phyloP scores from a whole-genome alignment of 1,140 invertebrate genomes.

The Magallana gigas region DNA sequence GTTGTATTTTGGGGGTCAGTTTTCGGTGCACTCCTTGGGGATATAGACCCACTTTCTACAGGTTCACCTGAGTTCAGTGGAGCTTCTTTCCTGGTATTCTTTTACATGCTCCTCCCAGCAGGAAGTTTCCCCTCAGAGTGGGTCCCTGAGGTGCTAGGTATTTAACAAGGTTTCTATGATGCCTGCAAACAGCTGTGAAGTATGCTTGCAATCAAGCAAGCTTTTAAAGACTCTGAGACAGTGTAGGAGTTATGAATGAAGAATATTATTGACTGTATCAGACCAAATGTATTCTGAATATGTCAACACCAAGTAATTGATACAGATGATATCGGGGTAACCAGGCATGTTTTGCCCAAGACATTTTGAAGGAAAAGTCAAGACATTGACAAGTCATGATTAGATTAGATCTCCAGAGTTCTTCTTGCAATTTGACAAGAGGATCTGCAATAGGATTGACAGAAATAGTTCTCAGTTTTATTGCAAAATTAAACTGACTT shows the following conservation, averaged over 20 bases:
- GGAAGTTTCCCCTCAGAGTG: not conserved
- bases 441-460: no score
- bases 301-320: no score
- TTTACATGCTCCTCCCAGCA: not conserved
- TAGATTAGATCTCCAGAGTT: no score
- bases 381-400: no score
- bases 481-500: no score
- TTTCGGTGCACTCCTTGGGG: not conserved
- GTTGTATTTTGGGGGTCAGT: not conserved
- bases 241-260: not conserved
- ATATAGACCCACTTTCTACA: not conserved
- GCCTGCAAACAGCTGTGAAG: slow-evolving; percentile 19
- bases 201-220: not conserved
- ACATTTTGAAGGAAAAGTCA: no score
- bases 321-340: no score
- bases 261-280: not conserved
- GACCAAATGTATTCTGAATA: not conserved
- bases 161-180: slow-evolving; percentile 11
- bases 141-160: not conserved
- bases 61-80: slow-evolving; percentile 2
- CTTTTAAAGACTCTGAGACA: not conserved
- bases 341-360: no score
- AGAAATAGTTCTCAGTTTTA: no score
- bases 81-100: not conserved
- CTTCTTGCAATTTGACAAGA: no score